Conservation (phyloP, 1,140 invertebrate genomes). For the Pogonomyrmex californicus region DNA sequence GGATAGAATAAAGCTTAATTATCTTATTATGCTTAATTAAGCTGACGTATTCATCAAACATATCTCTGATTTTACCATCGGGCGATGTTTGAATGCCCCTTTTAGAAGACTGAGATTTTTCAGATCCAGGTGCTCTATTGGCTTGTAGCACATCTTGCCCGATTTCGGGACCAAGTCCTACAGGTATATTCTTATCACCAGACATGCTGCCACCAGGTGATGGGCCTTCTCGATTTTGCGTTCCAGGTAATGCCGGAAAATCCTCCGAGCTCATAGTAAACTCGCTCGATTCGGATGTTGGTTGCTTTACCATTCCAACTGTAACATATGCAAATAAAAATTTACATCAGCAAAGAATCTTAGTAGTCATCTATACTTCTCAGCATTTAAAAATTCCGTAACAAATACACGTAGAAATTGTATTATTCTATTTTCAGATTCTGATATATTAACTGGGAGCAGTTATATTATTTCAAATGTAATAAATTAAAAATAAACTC, state of each 20-base stretch:
- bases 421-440: background rate
- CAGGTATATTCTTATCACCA: constrained; percentile 88
- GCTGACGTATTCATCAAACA: background rate
- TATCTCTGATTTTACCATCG: constrained; percentile 90
- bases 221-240: constrained; percentile 87
- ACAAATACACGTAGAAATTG: background rate
- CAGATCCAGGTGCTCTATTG: constrained; percentile 85
- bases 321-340: constrained; percentile 75
- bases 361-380: background rate
- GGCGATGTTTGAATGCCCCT: constrained; percentile 97
- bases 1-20: background rate
- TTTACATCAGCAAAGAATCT: constrained; percentile 15
- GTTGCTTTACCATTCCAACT: constrained; percentile 99
- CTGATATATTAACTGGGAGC: background rate
- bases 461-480: background rate
- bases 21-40: background rate
- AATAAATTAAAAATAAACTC: background rate
- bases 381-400: background rate
- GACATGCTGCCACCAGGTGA: constrained; percentile 87
- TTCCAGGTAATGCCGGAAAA: constrained; percentile 98
- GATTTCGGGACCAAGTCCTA: constrained; percentile 86
- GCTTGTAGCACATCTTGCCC: constrained; percentile 85
- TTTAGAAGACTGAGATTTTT: constrained; percentile 88
- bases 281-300: constrained; percentile 95
- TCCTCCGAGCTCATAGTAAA: constrained; percentile 99